Percentiles rank a stretch among this genome's conserved stretches.
phyloP scores from a whole-genome alignment of 2,113 vertebrate genomes.

The Cyprinodon tularosa region DNA sequence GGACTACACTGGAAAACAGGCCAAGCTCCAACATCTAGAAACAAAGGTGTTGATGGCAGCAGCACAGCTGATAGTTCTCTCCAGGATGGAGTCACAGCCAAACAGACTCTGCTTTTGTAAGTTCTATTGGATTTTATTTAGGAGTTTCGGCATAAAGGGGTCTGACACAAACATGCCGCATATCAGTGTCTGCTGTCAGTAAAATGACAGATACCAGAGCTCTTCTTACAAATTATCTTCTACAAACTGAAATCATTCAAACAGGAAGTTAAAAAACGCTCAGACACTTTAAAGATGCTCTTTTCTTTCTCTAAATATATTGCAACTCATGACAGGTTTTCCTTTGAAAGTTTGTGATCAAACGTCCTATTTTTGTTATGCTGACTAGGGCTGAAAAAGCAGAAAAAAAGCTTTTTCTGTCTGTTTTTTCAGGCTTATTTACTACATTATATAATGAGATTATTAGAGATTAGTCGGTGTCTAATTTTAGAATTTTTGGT shows the following conservation, averaged over 20 bases:
- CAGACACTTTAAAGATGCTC: neutral
- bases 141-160: neutral
- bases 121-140: neutral
- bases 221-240: neutral
- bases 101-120: neutral
- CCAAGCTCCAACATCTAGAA: no score
- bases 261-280: slow-evolving; percentile 2
- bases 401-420: slow-evolving; percentile 37
- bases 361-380: slow-evolving; percentile 47
- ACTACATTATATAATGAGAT: slow-evolving; percentile 44
- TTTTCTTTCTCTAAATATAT: slow-evolving; percentile 46
- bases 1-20: no score
- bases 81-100: no score
- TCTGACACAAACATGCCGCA: no score
- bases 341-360: slow-evolving; percentile 33
- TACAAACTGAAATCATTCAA: neutral
- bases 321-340: slow-evolving; percentile 18
- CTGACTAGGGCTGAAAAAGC: slow-evolving; percentile 9
- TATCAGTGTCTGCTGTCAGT: neutral
- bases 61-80: no score
- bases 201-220: neutral
- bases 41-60: no score
- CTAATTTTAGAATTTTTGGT: neutral
- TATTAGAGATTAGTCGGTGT: slow-evolving; percentile 33
- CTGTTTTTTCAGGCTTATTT: slow-evolving; percentile 31